phyloP scores from a whole-genome alignment of 1,140 invertebrate genomes.

The Halotydeus destructor region DNA sequence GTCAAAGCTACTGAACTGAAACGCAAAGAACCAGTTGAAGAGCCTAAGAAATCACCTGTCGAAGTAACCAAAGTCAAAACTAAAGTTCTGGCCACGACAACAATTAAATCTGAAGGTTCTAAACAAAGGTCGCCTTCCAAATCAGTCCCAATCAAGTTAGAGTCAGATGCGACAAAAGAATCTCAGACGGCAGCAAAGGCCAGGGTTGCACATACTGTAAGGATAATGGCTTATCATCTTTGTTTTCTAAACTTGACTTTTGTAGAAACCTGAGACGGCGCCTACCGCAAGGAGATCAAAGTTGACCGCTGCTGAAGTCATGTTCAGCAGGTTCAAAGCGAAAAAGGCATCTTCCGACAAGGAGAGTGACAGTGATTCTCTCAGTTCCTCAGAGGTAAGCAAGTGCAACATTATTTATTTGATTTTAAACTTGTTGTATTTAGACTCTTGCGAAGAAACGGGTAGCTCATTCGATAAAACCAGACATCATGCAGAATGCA shows the following conservation, averaged over 20 bases:
- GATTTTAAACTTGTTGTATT: slow-evolving; percentile 2
- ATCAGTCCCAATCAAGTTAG: no score
- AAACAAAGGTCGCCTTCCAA: slow-evolving; percentile 19
- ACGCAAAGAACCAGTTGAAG: not conserved
- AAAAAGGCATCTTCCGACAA: no score
- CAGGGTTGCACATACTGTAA: no score
- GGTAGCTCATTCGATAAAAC: slow-evolving; percentile 20
- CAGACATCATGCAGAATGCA: slow-evolving; percentile 31
- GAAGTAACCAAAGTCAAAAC: not conserved
- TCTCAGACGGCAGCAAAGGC: no score
- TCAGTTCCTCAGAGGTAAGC: no score
- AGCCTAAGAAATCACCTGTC: slow-evolving; percentile 17
- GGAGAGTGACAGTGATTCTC: no score
- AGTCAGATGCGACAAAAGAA: no score
- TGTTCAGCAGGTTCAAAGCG: slow-evolving; percentile 3
- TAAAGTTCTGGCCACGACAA: slow-evolving; percentile 21
- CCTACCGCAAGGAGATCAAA: slow-evolving; percentile 17
- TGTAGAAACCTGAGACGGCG: no score
- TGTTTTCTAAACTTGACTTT: no score
- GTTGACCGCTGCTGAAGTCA: slow-evolving; percentile 7
- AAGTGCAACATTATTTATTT: not conserved
- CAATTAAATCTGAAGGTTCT: slow-evolving; percentile 19
- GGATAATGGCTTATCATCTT: no score
- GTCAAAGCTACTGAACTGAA: slow-evolving; percentile 2
- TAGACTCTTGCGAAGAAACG: slow-evolving; percentile 15